phyloP scores from a whole-genome alignment of 1,140 invertebrate genomes.

The Trachymyrmex septentrionalis region DNA sequence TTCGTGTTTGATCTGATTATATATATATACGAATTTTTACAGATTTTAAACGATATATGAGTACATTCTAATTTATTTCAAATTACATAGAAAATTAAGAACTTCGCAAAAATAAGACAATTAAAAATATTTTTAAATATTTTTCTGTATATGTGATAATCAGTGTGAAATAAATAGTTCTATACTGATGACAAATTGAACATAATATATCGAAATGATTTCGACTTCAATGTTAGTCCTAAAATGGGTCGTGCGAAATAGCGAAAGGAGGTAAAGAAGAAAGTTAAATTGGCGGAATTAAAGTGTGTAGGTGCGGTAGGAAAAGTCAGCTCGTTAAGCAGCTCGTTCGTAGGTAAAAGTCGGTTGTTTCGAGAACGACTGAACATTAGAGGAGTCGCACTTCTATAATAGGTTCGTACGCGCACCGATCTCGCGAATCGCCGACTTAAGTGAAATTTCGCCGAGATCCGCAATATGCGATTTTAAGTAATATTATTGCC shows the following conservation, averaged over 20 bases:
- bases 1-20: background rate
- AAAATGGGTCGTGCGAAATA: background rate
- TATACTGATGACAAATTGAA: background rate
- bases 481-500: slow-evolving; percentile 71
- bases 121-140: slow-evolving; percentile 6
- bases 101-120: background rate
- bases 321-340: slow-evolving; percentile 48
- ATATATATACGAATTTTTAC: slow-evolving; percentile 2
- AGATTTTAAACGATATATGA: background rate
- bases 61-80: background rate
- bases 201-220: background rate
- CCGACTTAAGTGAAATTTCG: slow-evolving; percentile 72
- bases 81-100: background rate
- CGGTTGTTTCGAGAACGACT: slow-evolving; percentile 64
- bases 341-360: slow-evolving; percentile 69
- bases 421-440: slow-evolving; percentile 59
- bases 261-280: background rate
- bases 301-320: background rate
- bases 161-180: background rate
- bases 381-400: slow-evolving; percentile 59
- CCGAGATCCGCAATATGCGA: slow-evolving; percentile 23
- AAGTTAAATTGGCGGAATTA: slow-evolving; percentile 10
- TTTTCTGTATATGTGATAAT: background rate
- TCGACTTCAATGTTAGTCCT: background rate
- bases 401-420: slow-evolving; percentile 12